phyloP scores from a whole-genome alignment of 2,113 vertebrate species.

The Zonotrichia leucophrys region DNA sequence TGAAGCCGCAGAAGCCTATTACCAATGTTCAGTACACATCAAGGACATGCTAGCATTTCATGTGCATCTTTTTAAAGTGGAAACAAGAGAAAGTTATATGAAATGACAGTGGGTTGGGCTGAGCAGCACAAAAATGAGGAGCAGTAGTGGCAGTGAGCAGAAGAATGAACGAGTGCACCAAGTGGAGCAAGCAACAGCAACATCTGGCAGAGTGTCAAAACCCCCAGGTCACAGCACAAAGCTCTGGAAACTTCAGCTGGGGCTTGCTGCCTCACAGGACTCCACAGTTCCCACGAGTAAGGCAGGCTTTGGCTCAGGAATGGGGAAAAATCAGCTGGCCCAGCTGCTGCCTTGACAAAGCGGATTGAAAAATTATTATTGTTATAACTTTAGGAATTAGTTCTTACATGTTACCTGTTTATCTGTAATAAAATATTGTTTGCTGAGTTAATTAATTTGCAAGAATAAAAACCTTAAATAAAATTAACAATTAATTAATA shows the following conservation, averaged over 20 bases:
- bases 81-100: background rate
- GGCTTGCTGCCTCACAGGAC: background rate
- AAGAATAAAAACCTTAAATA: background rate
- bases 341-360: background rate
- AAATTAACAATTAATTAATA: too few relatives aligned
- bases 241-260: background rate
- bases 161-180: background rate
- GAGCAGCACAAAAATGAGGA: background rate
- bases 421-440: background rate
- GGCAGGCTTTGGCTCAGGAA: background rate
- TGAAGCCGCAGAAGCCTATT: background rate
- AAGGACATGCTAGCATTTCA: background rate
- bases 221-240: background rate
- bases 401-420: background rate
- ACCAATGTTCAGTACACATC: background rate
- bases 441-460: background rate
- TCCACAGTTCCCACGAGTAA: background rate
- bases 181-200: background rate
- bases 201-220: background rate
- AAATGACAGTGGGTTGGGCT: background rate
- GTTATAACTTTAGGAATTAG: background rate
- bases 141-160: background rate
- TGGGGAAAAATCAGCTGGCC: background rate
- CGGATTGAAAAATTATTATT: background rate
- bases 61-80: background rate